These are phyloP conservation scores for Drosophila orena DNA, from an alignment of 1,140 invertebrate genomes.

Conservation along the genomic window DNA sequence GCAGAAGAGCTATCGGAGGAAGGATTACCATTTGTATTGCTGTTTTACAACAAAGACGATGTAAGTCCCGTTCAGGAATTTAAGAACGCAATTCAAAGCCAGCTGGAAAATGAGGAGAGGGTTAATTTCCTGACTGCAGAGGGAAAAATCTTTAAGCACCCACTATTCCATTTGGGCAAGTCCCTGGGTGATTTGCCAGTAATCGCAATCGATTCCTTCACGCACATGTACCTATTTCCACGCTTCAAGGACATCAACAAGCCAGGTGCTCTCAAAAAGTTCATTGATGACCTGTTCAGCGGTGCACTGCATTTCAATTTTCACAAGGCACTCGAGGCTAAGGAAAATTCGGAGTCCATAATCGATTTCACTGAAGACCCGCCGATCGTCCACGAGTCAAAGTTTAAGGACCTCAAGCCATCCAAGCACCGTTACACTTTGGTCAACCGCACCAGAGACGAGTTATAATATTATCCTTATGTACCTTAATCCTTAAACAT, in stretches of 20 bases:
- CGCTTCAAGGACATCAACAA: slow-evolving; percentile 41
- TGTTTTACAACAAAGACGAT: slow-evolving; percentile 44
- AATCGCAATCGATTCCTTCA: slow-evolving; percentile 53
- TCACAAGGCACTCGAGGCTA: not conserved
- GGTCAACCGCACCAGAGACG: slow-evolving; percentile 27
- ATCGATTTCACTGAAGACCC: not conserved
- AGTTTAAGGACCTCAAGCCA: slow-evolving; percentile 52
- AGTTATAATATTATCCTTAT: slow-evolving; percentile 16
- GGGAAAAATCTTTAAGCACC: slow-evolving; percentile 26
- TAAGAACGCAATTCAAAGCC: slow-evolving; percentile 5
- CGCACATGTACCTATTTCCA: slow-evolving; percentile 55
- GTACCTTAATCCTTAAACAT: too few relatives aligned
- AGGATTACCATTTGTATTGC: slow-evolving; percentile 42
- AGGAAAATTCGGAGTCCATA: not conserved
- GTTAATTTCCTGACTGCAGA: slow-evolving; percentile 50
- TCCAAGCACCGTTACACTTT: slow-evolving; percentile 60
- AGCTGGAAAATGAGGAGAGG: slow-evolving; percentile 8
- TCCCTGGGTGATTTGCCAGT: slow-evolving; percentile 44
- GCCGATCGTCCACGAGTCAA: slow-evolving; percentile 26
- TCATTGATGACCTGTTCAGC: slow-evolving; percentile 16
- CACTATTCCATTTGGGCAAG: slow-evolving; percentile 42
- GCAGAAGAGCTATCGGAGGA: slow-evolving; percentile 56
- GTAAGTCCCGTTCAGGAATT: slow-evolving; percentile 22
- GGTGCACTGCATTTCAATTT: slow-evolving; percentile 38
- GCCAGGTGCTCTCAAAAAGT: slow-evolving; percentile 43